Base-by-base conservation (phyloP, 2,113 vertebrate species). In the Montifringilla adamsi region DNA sequence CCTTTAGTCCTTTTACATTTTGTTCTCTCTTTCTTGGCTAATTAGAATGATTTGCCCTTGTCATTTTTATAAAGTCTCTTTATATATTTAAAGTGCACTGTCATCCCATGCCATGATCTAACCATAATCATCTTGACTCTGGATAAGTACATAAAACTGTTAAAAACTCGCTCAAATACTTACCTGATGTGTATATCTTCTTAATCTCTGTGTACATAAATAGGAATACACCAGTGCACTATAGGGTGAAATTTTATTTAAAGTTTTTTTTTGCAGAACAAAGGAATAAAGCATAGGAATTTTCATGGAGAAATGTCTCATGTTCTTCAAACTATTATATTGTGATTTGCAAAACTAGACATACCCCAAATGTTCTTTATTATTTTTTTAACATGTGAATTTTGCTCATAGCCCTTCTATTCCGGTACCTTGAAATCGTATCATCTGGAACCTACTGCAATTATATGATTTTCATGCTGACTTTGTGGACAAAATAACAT, bases 11-110 rank as follows among this genome's bases (percentile, higher is more conserved):
- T 70, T 81, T 73, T 89, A 73, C 46, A 76, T 52, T 82, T 59
- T 84, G 24, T 89, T 95, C 63, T 87, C 76, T 91, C 70, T 89
- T 93, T 91, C 41, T 87, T 83, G 15, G 23, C 44, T 92, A 86
- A 90, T 93, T 96, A 74, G 35, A 81, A 94, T 86, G 47, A 88
- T 72, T 75, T 3, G 9, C 33, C 39, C 33, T 70, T 90, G 75
- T 74, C 10, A 69, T 83, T 85, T 77, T 92, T 52, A 84, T 88
- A 43, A 85, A 67, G 81, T 88, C 68, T 33, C 21, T 77, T 86
- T 74, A 47, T 50, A 70, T 15, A 56, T 84, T 94, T 80, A 70
- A 55, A 88, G 11, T 22, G 7, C 11, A 39, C 80, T 74, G 70
- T 72, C 44, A 53, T 77, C 81, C 44, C 50, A 76, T 87, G 18